phyloP scores from a whole-genome alignment of 2,113 vertebrate species.

The Ginglymostoma cirratum region DNA sequence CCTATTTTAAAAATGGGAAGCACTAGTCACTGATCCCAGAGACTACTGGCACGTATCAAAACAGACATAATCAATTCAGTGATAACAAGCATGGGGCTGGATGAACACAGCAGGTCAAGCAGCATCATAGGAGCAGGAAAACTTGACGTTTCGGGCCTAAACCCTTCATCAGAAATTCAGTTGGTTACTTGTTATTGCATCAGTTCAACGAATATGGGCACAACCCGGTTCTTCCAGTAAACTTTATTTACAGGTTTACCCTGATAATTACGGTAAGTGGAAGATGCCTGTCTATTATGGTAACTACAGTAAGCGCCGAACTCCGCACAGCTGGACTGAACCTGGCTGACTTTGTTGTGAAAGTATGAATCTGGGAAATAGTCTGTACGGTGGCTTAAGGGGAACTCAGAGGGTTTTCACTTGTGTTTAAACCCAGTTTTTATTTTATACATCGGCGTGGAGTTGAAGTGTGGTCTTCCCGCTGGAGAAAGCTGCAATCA shows the following conservation, averaged over 20 bases:
- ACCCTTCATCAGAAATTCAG: too few species aligned
- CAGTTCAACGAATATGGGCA: not conserved
- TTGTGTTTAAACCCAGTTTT: not conserved
- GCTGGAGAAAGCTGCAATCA: not conserved
- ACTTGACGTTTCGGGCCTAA: too few species aligned
- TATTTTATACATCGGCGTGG: not conserved
- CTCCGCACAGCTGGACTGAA: not conserved
- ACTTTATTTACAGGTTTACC: not conserved
- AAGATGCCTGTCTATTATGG: not conserved
- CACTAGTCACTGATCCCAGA: not conserved
- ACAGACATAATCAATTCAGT: not conserved
- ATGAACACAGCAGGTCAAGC: too few species aligned
- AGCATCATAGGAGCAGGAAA: too few species aligned
- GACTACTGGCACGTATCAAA: not conserved
- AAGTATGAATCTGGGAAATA: conserved; percentile 13
- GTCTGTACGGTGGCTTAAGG: not conserved
- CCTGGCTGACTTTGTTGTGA: conserved; percentile 10
- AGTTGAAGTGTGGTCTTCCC: not conserved
- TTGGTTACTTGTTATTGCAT: not conserved
- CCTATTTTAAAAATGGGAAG: not conserved
- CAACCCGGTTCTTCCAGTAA: not conserved
- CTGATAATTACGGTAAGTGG: not conserved
- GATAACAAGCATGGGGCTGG: too few species aligned
- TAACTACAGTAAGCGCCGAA: not conserved
- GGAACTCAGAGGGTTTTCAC: not conserved